Evolutionary conservation across 2,888 invertebrate genomes (phyloP), one percentile per base, ranked within the genome.

Genomic region (Biston betularia): DNA sequence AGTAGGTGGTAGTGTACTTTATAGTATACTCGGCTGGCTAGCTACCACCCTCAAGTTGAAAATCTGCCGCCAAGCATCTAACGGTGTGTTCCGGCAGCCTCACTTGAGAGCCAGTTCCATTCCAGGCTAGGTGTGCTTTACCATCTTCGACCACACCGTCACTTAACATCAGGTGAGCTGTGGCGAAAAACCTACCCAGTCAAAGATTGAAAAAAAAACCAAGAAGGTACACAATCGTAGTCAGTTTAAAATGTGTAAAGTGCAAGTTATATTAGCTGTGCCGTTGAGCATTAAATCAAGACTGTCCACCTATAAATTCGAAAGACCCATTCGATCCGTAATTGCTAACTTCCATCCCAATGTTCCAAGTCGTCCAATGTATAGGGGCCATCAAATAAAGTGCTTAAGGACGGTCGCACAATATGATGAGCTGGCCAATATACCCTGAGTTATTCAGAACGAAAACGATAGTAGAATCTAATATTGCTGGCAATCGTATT

Each of bases 321-420:
- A 35, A 53, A 45, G 54, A 52, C 34, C 59, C 46, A 50, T 63
- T 54, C 48, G 55, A 45, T 59, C 46, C 54, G 63, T 63, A 68
- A 63, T 67, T 67, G 67, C 67, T 55, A 62, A 62, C 62, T 67
- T 48, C 65, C 59, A 12, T 63, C 46, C 54, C 59, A 59, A 68
- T 63, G 67, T 59, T 49, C 66, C 53, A 15, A 66, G 45, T 52
- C 50, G 62, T 58, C 48, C 58, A 58, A 67, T 64, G 60, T 63
- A 62, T 61, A 46, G 63, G 35, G 54, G 63, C 53, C 76, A 84
- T 84, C 81, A 79, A 80, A 85, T 83, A 84, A 83, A 83, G 75
- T 77, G 78, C 75, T 81, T 82, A 55, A 60, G 57, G 76, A 79
- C 72, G 76, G 70, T 77, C 65, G 44, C 58, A 53, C 69, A 70